These are phyloP conservation scores for Anguilla anguilla DNA, from an alignment of 2,797 vertebrate genomes.

Conservation along the genomic window DNA sequence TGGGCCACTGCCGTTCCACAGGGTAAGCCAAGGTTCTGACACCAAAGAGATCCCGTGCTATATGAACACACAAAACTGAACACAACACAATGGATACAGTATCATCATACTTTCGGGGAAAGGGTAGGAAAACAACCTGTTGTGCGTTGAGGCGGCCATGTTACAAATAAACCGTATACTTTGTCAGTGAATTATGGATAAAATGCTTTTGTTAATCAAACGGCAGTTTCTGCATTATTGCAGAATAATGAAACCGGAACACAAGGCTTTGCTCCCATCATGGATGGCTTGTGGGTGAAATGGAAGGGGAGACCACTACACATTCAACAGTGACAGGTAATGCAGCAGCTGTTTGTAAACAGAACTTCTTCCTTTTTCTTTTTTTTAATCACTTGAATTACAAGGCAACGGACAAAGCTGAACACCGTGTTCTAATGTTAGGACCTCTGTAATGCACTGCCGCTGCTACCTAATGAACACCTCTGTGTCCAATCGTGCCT, in stretches of 20 bases:
- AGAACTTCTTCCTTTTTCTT: neutral
- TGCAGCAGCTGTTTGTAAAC: slow-evolving; percentile 19
- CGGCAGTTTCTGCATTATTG: neutral
- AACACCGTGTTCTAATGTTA: neutral
- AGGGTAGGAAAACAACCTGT: neutral
- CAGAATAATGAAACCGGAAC: neutral
- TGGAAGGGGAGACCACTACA: neutral
- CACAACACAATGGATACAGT: slow-evolving; percentile 3
- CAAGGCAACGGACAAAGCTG: slow-evolving; percentile 6
- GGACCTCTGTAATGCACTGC: neutral
- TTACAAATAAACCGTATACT: slow-evolving; percentile 9
- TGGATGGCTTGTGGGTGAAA: neutral
- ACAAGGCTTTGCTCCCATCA: neutral
- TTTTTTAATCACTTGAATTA: neutral
- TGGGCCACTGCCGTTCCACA: slow-evolving; percentile 8
- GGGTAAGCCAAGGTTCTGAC: neutral
- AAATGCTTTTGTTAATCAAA: neutral
- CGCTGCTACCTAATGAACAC: neutral
- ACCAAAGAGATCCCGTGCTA: neutral
- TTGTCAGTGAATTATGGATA: neutral
- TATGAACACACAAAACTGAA: neutral
- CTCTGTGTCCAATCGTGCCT: neutral
- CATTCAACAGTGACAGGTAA: slow-evolving; percentile 8
- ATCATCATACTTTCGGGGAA: neutral
- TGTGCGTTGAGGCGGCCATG: neutral